Base-by-base conservation (phyloP, 2,113 vertebrate species). In the Xenopus laevis region DNA sequence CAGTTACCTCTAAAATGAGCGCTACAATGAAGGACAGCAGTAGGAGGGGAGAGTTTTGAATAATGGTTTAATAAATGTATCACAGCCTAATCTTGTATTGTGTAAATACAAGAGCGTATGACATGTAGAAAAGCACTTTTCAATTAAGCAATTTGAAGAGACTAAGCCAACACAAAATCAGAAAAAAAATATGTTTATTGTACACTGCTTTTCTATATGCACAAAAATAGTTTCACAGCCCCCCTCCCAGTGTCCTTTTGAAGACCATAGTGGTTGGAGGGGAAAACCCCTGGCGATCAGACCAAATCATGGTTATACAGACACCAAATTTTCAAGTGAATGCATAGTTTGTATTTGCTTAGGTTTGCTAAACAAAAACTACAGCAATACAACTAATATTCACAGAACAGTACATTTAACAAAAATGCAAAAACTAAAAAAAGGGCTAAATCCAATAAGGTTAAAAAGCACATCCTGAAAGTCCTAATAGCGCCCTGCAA, bases 401-500 rank as follows among this genome's bases (percentile, higher is more conserved):
- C 30, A 76, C 46, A 70, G 9, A 77, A 77, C 53, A 68, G 21
- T 52, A 74, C 72, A 75, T 40, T 40, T 45, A 65, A 69, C 59
- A 63, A 23, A 75, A 70, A 64, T 30, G 23, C 18, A 13, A 30
- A 57, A 23, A 64, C 59, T 64, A 63, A 70, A 70, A 69, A 69
- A 52, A 27, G 23, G 10, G 13, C 21, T 62, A 33, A 4, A n/a
- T 20, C 18, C 45, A 59, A 8, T 0, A 16, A 70, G 7, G 47
- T 10, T 15, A 53, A 75, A 75, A 53, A 33, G 23, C 50, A 17
- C 21, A 44, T 53, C 60, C 61, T 8, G 17, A 44, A 11, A 8
- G 6, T 62, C 30, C 70, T 33, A 77, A 30, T 77, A 77, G 13
- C 74, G 74, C 12, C 94, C 95, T 98, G 87, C 12, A 84, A 81